Evolutionary conservation across 2,113 vertebrate species (phyloP).

Genomic region (Elachura formosa): DNA sequence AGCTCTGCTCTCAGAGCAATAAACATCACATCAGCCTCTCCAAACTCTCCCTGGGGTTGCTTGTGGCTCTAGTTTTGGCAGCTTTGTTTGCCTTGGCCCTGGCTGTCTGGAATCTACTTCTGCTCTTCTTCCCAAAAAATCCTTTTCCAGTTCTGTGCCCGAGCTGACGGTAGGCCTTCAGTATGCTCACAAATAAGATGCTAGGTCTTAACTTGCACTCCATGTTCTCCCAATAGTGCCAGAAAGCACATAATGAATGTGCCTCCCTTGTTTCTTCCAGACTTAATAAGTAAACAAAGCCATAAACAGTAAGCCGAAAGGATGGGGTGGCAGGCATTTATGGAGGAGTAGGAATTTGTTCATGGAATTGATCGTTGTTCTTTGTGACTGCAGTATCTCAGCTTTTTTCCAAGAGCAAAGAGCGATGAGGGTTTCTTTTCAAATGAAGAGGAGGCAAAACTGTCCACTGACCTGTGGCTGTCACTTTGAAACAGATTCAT

Average conservation of each 20-base stretch:
- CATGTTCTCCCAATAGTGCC: slow-evolving; percentile 12
- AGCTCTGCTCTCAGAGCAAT: neutral
- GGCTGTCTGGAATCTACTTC: slow-evolving; percentile 36
- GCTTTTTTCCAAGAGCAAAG: neutral
- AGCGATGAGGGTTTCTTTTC: neutral
- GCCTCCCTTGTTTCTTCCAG: slow-evolving; percentile 49
- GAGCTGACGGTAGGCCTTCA: slow-evolving; percentile 2
- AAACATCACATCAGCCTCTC: slow-evolving; percentile 53
- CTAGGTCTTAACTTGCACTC: slow-evolving; percentile 21
- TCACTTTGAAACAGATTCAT: neutral
- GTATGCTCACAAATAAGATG: slow-evolving; percentile 33
- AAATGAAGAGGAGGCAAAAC: neutral
- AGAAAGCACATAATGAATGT: slow-evolving; percentile 54
- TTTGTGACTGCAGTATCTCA: neutral
- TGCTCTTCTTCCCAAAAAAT: slow-evolving; percentile 10
- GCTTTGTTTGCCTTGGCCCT: slow-evolving; percentile 32
- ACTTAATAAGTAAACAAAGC: slow-evolving; percentile 45
- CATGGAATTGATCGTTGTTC: slow-evolving; percentile 15
- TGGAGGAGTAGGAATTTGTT: slow-evolving; percentile 39
- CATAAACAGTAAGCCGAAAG: slow-evolving; percentile 49
- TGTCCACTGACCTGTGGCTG: neutral
- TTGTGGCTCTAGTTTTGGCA: slow-evolving; percentile 45
- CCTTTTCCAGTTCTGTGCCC: neutral
- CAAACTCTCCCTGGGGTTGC: neutral
- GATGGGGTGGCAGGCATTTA: slow-evolving; percentile 49